phyloP scores from a whole-genome alignment of 1,140 invertebrate genomes.

The Hermatobates lingyangjiaoensis region DNA sequence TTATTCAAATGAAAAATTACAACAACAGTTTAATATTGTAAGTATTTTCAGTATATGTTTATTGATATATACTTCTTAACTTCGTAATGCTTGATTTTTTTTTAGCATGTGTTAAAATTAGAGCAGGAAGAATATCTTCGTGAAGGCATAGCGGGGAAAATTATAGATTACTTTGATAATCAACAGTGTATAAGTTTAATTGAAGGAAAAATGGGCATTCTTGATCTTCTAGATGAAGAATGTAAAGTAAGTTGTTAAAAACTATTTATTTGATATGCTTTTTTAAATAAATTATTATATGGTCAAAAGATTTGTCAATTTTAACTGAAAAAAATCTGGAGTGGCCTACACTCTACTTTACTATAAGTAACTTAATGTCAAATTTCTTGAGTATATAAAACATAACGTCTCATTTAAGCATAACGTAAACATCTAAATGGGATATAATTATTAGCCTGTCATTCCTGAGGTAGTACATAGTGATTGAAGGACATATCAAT shows the following conservation, averaged over 20 bases:
- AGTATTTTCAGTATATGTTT: constrained; percentile 9
- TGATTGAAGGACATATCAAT: no score
- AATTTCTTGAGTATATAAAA: no score
- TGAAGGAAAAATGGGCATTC: constrained; percentile 83
- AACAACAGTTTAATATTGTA: constrained; percentile 92
- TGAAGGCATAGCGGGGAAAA: constrained; percentile 95
- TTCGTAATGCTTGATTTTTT: constrained; percentile 15
- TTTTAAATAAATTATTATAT: no score
- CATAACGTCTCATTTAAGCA: no score
- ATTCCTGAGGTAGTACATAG: no score
- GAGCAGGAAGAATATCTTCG: constrained; percentile 95
- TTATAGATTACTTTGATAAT: constrained; percentile 98
- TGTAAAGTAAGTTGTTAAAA: constrained; percentile 69
- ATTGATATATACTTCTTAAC: neutral
- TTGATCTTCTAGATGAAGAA: constrained; percentile 92
- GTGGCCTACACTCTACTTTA: no score
- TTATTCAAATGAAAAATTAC: constrained; percentile 97
- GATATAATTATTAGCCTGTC: no score
- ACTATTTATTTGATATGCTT: no score
- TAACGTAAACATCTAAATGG: no score
- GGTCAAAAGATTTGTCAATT: no score
- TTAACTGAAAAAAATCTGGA: no score
- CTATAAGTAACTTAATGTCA: no score
- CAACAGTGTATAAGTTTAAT: constrained; percentile 97
- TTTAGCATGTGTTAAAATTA: constrained; percentile 89